phyloP scores from a whole-genome alignment of 1,140 invertebrate genomes.

The Aricia agestis region DNA sequence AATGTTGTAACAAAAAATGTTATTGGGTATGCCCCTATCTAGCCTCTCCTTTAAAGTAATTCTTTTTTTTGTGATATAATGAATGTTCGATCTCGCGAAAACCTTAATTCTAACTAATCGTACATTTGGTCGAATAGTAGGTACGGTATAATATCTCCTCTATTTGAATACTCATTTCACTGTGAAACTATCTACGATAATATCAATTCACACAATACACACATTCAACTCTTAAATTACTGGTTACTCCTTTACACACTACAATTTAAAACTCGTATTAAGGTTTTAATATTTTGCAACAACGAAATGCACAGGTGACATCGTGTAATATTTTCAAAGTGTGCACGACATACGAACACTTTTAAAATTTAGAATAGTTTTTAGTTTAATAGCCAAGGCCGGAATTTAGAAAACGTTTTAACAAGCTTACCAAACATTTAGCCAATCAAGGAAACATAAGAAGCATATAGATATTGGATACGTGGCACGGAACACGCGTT shows the following conservation, averaged over 20 bases:
- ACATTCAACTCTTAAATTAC: neutral
- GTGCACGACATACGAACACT: conserved; percentile 44
- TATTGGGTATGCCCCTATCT: no score
- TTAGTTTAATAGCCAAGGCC: conserved; percentile 9
- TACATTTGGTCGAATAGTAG: neutral
- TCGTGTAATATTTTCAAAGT: conserved; percentile 52
- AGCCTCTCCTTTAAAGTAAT: no score
- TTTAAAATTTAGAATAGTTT: conserved; percentile 34
- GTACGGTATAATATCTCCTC: neutral
- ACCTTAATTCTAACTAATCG: neutral
- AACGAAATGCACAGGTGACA: conserved; percentile 60
- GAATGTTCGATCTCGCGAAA: no score
- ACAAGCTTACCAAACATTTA: conserved; percentile 21
- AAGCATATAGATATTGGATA: conserved; percentile 21
- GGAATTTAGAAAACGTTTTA: conserved; percentile 10
- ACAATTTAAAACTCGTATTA: conserved; percentile 50
- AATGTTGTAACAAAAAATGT: no score
- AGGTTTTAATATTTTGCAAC: conserved; percentile 46
- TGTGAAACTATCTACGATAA: neutral
- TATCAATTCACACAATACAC: neutral
- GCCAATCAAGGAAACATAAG: conserved; percentile 25
- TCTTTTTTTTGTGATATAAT: no score
- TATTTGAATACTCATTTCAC: neutral
- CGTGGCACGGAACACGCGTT: conserved; percentile 9
- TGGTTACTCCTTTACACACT: conserved; percentile 37